Evolutionary conservation across 2,113 vertebrate species (phyloP).

Genomic region (Mandrillus leucophaeus): DNA sequence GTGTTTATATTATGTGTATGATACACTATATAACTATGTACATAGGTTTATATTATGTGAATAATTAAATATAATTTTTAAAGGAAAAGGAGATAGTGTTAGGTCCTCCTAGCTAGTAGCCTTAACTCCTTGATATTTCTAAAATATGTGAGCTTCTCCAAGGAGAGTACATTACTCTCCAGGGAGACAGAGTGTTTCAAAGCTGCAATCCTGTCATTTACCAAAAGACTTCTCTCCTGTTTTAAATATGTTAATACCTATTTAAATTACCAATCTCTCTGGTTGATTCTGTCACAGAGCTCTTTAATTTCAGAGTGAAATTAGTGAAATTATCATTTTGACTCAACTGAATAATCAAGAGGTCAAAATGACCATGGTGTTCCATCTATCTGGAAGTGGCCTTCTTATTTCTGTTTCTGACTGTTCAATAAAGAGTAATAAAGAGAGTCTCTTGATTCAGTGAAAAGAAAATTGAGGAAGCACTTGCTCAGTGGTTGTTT

Average conservation of each 20-base stretch:
- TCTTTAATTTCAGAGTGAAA: not conserved
- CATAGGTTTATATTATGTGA: not conserved
- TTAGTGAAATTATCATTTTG: not conserved
- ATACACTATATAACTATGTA: not conserved
- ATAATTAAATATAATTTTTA: not conserved
- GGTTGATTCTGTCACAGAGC: not conserved
- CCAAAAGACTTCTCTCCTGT: not conserved
- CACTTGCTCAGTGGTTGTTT: not conserved
- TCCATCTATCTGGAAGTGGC: not conserved
- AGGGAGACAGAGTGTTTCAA: not conserved
- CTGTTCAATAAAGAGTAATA: not conserved
- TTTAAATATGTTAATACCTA: not conserved
- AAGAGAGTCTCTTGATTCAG: not conserved
- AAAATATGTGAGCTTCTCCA: not conserved
- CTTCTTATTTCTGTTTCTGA: not conserved
- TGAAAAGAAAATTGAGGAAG: not conserved
- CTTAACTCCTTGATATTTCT: not conserved
- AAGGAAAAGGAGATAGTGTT: not conserved
- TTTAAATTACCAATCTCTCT: not conserved
- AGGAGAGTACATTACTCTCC: not conserved
- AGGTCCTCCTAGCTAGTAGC: not conserved
- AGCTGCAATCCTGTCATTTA: not conserved
- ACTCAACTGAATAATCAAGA: not conserved
- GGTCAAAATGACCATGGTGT: not conserved
- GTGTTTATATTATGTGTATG: not conserved